Evolutionary conservation across 2,113 vertebrate genomes (phyloP).

Genomic region (Ceyx melanurus): DNA sequence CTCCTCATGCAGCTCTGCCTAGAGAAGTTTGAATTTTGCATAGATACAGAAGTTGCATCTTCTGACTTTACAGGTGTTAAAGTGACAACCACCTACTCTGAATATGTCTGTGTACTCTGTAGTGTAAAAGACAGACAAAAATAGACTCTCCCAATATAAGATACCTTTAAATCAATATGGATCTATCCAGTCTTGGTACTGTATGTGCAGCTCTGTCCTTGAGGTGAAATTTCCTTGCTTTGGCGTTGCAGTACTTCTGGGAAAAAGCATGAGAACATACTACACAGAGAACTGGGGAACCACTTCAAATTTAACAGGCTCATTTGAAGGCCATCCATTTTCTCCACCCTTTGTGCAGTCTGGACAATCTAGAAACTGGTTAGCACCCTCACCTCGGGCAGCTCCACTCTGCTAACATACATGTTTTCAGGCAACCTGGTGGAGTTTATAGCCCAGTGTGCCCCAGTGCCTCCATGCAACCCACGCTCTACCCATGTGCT

Average conservation of each 20-base stretch:
- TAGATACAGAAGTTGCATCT: not conserved
- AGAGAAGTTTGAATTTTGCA: not conserved
- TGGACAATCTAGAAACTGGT: not conserved
- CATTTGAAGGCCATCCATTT: not conserved
- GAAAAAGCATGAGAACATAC: not conserved
- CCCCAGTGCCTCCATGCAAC: not conserved
- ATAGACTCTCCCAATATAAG: not conserved
- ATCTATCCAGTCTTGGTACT: not conserved
- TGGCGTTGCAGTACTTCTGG: not conserved
- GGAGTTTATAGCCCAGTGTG: not conserved
- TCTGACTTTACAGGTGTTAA: not conserved
- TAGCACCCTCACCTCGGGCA: not conserved
- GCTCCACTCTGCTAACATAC: no score
- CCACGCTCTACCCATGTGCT: rapidly evolving
- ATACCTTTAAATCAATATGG: not conserved
- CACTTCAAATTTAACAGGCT: not conserved
- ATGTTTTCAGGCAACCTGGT: not conserved
- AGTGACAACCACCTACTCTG: not conserved
- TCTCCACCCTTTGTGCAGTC: not conserved
- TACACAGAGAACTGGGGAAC: not conserved
- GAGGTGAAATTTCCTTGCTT: not conserved
- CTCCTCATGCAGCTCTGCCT: not conserved
- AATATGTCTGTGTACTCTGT: not conserved
- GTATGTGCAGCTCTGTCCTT: not conserved
- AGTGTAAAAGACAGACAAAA: not conserved